Evolutionary conservation across 2,888 invertebrate species (phyloP), one percentile per base, ranked within the genome.

Genomic region (Mycogona germanica): DNA sequence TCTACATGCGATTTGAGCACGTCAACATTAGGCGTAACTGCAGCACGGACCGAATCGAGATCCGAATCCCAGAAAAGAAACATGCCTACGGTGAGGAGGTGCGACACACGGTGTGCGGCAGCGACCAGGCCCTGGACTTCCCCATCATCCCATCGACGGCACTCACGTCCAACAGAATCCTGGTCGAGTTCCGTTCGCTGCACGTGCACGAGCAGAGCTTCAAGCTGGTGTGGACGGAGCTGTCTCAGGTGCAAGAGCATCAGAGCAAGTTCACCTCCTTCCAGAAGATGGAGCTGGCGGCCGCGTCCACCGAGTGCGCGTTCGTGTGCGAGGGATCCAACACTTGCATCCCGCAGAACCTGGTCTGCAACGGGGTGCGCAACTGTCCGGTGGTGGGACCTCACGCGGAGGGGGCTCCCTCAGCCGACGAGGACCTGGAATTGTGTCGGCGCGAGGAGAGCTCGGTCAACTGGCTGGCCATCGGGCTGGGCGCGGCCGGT

Each of bases 181-280:
- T 57, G 7, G 57, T 57, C 19, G 57, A 57, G 32, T 57, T 51
- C 47, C 51, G 55, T n/a, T 53, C 55, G 44, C 30, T 30, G 17
- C 37, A 40, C 28, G 29, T 49, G n/a, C 28, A 40, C 17, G 29
- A 48, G 4, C 48, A 48, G 35, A 49, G 37, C 12, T 89, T 91
- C 66, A 87, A 87, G 66, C 81, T 91, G 32, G 86, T 84, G 14
- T 91, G 89, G 89, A 89, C 88, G 2, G 89, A 89, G 62, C 74
- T 89, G 38, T 87, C 81, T 65, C 88, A 88, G 68, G 72, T 57
- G 49, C n/a, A n/a, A n/a, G 55, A 52, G 21, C 52, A 55, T 40
- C 54, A 54, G n/a, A 54, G 54, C 49, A 48, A 49, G 25, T 54
- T 54, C 49, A 54, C 54, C 6, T 49, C 49, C 48, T 23, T 38